Evolutionary conservation across 37 sponge, comb jelly and placozoan species (phyloP).

Genomic region (Cliona cf. orientalis): DNA sequence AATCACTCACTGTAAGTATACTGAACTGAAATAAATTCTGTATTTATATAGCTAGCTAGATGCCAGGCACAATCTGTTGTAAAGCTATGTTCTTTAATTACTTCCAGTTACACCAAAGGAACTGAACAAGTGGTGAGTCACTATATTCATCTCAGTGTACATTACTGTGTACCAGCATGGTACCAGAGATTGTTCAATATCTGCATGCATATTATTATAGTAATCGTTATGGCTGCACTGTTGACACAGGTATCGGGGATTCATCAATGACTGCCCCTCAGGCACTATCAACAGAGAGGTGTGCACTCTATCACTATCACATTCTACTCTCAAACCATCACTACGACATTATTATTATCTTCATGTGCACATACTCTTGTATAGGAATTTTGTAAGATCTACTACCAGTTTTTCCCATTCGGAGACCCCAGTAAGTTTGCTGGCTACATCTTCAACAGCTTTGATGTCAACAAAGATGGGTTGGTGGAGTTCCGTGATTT

Average conservation of each 20-base stretch:
- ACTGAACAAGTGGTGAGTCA: slow-evolving; percentile 64
- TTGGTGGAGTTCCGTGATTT: slow-evolving; percentile 78
- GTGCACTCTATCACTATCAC: background rate
- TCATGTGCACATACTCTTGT: background rate
- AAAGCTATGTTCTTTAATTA: background rate
- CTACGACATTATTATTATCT: no score
- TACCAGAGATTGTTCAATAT: no score
- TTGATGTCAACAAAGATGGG: slow-evolving; percentile 64
- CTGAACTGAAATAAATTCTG: no score
- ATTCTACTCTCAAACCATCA: background rate
- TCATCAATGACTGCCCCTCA: slow-evolving; percentile 82
- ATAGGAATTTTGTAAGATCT: slow-evolving; percentile 75
- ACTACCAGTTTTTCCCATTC: slow-evolving; percentile 80
- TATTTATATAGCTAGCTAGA: no score
- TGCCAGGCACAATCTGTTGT: no score
- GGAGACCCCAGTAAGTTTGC: slow-evolving; percentile 70
- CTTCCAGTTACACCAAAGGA: slow-evolving; percentile 65
- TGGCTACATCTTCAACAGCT: slow-evolving; percentile 43
- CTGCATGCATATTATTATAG: background rate
- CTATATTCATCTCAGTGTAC: background rate
- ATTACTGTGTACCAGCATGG: no score
- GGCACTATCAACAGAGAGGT: slow-evolving; percentile 63
- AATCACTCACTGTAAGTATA: slow-evolving; percentile 75
- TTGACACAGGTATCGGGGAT: slow-evolving; percentile 73
- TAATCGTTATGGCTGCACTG: background rate